Evolutionary conservation across 2,888 invertebrate species (phyloP), one percentile per base, ranked within the genome.

Genomic region (Phorcus lineatus): DNA sequence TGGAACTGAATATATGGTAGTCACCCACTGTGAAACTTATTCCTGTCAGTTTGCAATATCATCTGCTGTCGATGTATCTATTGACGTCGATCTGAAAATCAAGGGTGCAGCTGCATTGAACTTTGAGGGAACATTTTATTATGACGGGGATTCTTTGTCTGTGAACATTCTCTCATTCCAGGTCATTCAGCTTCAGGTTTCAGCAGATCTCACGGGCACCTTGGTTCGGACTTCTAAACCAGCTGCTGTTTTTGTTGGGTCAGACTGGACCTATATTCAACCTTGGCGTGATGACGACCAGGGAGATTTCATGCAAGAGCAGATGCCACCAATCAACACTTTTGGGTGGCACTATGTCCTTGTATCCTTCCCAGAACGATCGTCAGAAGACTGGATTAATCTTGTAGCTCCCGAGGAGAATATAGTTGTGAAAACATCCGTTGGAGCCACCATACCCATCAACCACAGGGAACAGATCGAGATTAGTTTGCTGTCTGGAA

Each of bases 1-100:
- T 11, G 75, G 75, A 52, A 52, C 52, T 1, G 75, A 75, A 24
- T 75, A 75, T 17, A 75, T 75, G 75, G 19, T 75, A 4, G 52
- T 52, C 2, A 52, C 75, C 11, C 52, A 75, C 75, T 75, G 75
- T 75, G 54, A 53, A 52, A 53, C 13, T 13, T 47, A 70, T 19
- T 28, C n/a, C 17, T 70, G 70, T 70, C 70, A 70, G 36, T 28
- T 70, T 4, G 70, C 70, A 19, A 40, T 70, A 70, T 31, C 70
- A n/a, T 28, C 70, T 11, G 2, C 36, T 17, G 70, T 70, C 4
- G 31, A 36, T 40, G 24, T 36, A 9, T 31, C 70, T 40, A 13
- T 70, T 3, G 19, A 36, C 11, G 31, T 70, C 31, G 17, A 70
- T 28, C 36, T 70, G 2, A 70, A 40, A 19, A n/a, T 70, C 31